phyloP scores from a whole-genome alignment of 2,113 vertebrate species.

The Hemibagrus wyckioides region DNA sequence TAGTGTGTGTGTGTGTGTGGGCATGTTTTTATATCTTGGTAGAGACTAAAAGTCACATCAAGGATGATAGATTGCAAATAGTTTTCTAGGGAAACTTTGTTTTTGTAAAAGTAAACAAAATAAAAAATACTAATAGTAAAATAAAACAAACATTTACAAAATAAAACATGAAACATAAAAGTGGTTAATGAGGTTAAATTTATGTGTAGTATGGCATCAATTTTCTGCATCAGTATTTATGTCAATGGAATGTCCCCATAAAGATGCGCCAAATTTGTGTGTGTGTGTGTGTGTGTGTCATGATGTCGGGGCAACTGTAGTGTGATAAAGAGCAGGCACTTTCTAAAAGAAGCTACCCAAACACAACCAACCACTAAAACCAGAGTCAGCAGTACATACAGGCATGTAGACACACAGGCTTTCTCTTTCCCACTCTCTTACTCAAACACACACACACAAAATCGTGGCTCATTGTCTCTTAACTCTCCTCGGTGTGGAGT shows the following conservation, averaged over 20 bases:
- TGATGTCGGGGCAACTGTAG: slow-evolving; percentile 10
- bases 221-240: neutral
- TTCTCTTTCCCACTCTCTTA: neutral
- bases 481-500: slow-evolving; percentile 33
- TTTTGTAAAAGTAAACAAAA: neutral
- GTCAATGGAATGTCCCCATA: neutral
- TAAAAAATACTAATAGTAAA: neutral
- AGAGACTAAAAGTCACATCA: neutral
- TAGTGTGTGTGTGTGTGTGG: neutral
- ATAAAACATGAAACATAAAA: too few relatives aligned
- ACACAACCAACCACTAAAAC: slow-evolving; percentile 23
- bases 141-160: too few relatives aligned
- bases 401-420: neutral
- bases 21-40: neutral
- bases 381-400: slow-evolving; percentile 25
- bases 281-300: slow-evolving; percentile 16
- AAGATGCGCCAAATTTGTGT: neutral
- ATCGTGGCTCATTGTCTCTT: slow-evolving; percentile 30
- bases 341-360: slow-evolving; percentile 17
- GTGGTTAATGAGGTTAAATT: neutral
- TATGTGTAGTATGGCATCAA: neutral
- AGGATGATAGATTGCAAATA: neutral
- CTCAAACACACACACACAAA: slow-evolving; percentile 5
- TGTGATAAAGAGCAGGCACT: slow-evolving; percentile 35
- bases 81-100: neutral